These are phyloP conservation scores for Globia sparganii DNA, from an alignment of 2,888 invertebrate genomes.

Conservation along the genomic window DNA sequence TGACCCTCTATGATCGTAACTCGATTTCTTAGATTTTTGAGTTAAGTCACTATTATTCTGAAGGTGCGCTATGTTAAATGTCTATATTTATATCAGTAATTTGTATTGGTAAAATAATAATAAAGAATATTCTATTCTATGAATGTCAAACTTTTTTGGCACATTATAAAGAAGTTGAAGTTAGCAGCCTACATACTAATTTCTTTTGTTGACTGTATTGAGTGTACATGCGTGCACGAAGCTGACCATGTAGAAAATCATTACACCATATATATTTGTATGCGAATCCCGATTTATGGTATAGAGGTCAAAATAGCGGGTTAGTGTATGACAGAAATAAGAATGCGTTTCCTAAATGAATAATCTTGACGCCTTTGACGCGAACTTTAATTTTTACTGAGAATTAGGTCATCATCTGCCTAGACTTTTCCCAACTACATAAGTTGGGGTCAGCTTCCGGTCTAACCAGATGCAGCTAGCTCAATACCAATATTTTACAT, in stretches of 20 bases:
- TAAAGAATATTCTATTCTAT: neutral
- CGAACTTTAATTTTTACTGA: neutral
- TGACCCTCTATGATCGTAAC: no score
- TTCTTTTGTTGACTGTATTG: slow-evolving; percentile 11
- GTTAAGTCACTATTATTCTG: no score
- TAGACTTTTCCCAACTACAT: no score
- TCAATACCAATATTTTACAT: no score
- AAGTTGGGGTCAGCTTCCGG: no score
- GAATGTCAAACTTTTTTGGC: neutral
- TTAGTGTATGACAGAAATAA: slow-evolving; percentile 49
- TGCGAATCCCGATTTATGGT: slow-evolving; percentile 40
- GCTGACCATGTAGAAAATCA: slow-evolving; percentile 20
- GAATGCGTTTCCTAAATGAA: slow-evolving; percentile 1
- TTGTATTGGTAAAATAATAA: no score
- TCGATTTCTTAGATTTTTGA: no score
- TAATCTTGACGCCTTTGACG: neutral
- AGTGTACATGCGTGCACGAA: slow-evolving; percentile 15
- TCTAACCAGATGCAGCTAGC: no score
- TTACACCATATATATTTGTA: slow-evolving; percentile 45
- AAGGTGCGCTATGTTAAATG: neutral
- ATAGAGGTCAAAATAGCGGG: slow-evolving; percentile 47
- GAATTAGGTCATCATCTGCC: no score
- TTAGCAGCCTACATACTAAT: neutral
- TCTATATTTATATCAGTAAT: neutral
- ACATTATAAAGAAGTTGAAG: neutral